phyloP scores from a whole-genome alignment of 2,888 invertebrate species.

The Drosophila falleni region DNA sequence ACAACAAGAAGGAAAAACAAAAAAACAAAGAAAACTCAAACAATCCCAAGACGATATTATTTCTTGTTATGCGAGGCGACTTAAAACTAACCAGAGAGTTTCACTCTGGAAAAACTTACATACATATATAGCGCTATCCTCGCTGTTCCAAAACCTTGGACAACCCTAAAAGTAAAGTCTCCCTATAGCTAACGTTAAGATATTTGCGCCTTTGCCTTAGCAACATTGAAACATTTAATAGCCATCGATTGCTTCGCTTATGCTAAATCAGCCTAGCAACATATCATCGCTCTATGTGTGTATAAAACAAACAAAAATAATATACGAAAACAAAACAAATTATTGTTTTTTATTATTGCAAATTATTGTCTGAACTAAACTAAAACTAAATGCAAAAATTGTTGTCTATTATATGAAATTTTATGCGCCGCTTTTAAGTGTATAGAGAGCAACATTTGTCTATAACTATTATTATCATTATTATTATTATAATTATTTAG shows the following conservation, averaged over 20 bases:
- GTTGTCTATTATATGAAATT: slow-evolving; percentile 74
- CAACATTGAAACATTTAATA: slow-evolving; percentile 52
- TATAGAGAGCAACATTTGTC: slow-evolving; percentile 53
- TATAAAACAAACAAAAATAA: slow-evolving; percentile 27
- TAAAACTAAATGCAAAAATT: slow-evolving; percentile 48
- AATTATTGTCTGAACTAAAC: slow-evolving; percentile 53
- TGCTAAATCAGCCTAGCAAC: slow-evolving; percentile 60
- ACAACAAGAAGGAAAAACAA: slow-evolving; percentile 8
- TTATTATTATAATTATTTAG: slow-evolving; percentile 25
- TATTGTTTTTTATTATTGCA: slow-evolving; percentile 66
- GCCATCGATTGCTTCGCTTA: slow-evolving; percentile 56
- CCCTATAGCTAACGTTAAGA: slow-evolving; percentile 53
- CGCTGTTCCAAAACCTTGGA: not conserved
- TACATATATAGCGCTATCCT: too few relatives aligned
- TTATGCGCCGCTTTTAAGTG: slow-evolving; percentile 66
- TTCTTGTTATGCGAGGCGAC: slow-evolving; percentile 27
- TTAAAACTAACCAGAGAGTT: not conserved
- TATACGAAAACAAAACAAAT: slow-evolving; percentile 33
- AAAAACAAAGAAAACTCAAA: slow-evolving; percentile 11
- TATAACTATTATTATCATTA: slow-evolving; percentile 36
- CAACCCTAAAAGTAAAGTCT: not conserved
- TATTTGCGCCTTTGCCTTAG: slow-evolving; percentile 73
- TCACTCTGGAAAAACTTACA: too few relatives aligned
- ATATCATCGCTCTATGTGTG: slow-evolving; percentile 58
- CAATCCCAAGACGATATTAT: slow-evolving; percentile 61